Percentiles rank a stretch among this genome's conserved stretches.
Conservation (phyloP, 2,113 vertebrate genomes). For the Xenopus laevis region DNA sequence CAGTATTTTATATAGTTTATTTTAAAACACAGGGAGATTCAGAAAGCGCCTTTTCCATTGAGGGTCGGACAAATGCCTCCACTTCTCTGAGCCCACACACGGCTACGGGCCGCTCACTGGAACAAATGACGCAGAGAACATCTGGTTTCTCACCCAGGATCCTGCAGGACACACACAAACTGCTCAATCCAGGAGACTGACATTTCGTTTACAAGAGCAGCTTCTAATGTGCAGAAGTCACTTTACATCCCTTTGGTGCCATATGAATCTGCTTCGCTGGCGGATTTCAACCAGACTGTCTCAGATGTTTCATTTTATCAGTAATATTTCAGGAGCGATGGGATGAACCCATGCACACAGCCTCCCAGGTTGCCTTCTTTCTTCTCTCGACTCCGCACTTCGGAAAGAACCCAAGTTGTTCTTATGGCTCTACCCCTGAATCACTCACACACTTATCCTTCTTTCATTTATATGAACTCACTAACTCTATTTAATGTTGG, state of each 20-base stretch:
- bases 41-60: slow-evolving; percentile 41
- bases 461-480: too few relatives aligned
- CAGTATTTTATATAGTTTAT: slow-evolving; percentile 89
- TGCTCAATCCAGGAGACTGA: background rate
- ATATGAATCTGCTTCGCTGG: background rate
- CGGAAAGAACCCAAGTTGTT: too few relatives aligned
- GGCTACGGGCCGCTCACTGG: background rate
- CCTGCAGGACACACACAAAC: background rate
- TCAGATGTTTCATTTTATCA: too few relatives aligned
- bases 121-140: background rate
- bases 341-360: too few relatives aligned
- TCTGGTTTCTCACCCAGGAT: background rate
- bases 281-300: too few relatives aligned
- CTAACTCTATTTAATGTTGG: too few relatives aligned
- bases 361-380: too few relatives aligned
- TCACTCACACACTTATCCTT: too few relatives aligned
- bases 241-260: background rate
- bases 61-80: background rate
- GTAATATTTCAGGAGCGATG: too few relatives aligned
- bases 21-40: slow-evolving; percentile 74
- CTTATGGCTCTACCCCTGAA: too few relatives aligned
- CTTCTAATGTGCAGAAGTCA: background rate
- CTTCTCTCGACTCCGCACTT: too few relatives aligned
- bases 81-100: background rate
- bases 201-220: background rate